Evolutionary conservation across 2,888 invertebrate species (phyloP).

Genomic region (Julus scandinavius): DNA sequence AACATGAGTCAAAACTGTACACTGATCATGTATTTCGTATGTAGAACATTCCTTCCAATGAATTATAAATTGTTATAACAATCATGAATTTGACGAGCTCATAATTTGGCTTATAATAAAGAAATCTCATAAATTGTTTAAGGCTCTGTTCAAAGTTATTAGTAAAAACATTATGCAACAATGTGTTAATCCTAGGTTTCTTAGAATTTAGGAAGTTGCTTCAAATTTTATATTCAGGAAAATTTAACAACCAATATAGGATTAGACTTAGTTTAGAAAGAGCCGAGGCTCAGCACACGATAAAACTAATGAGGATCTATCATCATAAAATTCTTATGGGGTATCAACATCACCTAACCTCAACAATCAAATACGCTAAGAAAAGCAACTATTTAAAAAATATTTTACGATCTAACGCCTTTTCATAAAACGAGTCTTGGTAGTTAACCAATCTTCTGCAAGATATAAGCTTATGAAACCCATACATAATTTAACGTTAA

Average conservation of each 20-base stretch:
- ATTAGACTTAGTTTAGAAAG: neutral
- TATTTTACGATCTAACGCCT: neutral
- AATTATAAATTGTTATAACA: neutral
- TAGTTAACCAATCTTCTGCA: neutral
- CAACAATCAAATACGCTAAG: neutral
- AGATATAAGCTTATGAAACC: neutral
- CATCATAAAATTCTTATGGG: constrained; percentile 6
- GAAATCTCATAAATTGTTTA: neutral
- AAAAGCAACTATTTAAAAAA: neutral
- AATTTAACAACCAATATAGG: neutral
- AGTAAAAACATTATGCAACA: neutral
- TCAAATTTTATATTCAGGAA: neutral
- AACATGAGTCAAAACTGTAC: too few species aligned
- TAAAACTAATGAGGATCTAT: constrained; percentile 10
- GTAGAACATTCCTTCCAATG: too few species aligned
- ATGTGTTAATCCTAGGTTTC: constrained; percentile 4
- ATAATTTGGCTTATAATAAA: neutral
- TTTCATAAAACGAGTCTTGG: neutral
- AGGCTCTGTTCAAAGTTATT: neutral
- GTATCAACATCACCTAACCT: neutral
- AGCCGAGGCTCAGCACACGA: neutral
- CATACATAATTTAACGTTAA: constrained; percentile 14
- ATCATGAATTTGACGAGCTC: neutral
- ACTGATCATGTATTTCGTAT: too few species aligned
- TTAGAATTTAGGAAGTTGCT: neutral